Conservation (phyloP, 2,888 invertebrate species). For the Ormyrus thymus region DNA sequence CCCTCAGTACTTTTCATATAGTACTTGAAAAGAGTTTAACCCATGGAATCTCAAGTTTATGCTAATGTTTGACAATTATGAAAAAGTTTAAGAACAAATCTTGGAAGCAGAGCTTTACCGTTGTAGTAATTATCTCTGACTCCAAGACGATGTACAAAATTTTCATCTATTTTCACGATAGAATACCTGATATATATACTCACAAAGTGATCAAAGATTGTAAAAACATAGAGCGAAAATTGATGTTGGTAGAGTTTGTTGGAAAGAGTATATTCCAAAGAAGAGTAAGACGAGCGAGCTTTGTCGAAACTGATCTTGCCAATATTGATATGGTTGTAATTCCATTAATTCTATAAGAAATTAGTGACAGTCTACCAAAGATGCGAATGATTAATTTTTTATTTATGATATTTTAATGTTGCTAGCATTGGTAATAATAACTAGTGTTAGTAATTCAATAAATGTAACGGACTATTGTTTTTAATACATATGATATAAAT, state of each 20-base stretch:
- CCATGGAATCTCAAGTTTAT: slow-evolving; percentile 78
- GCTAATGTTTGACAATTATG: slow-evolving; percentile 60
- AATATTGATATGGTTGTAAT: slow-evolving; percentile 36
- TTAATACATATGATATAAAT: slow-evolving; percentile 39
- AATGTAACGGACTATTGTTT: slow-evolving; percentile 38
- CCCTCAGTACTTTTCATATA: slow-evolving; percentile 92
- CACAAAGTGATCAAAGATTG: slow-evolving; percentile 44
- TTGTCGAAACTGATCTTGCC: slow-evolving; percentile 49
- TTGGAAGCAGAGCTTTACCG: slow-evolving; percentile 30
- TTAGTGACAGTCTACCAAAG: slow-evolving; percentile 53
- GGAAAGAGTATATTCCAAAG: slow-evolving; percentile 21
- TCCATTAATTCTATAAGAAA: slow-evolving; percentile 35
- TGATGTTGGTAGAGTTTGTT: slow-evolving; percentile 34
- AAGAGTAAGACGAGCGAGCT: slow-evolving; percentile 13
- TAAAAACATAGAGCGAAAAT: slow-evolving; percentile 36
- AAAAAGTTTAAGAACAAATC: slow-evolving; percentile 35
- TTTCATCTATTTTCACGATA: slow-evolving; percentile 34
- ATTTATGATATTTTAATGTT: slow-evolving; percentile 26
- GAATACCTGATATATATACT: slow-evolving; percentile 49
- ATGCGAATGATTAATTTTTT: slow-evolving; percentile 30
- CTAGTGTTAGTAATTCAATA: slow-evolving; percentile 8
- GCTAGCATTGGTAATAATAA: slow-evolving; percentile 35
- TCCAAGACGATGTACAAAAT: slow-evolving; percentile 37
- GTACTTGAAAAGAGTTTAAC: slow-evolving; percentile 91
- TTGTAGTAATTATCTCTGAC: slow-evolving; percentile 7